phyloP scores from a whole-genome alignment of 2,797 vertebrate species.

The Kryptopterus vitreolus region DNA sequence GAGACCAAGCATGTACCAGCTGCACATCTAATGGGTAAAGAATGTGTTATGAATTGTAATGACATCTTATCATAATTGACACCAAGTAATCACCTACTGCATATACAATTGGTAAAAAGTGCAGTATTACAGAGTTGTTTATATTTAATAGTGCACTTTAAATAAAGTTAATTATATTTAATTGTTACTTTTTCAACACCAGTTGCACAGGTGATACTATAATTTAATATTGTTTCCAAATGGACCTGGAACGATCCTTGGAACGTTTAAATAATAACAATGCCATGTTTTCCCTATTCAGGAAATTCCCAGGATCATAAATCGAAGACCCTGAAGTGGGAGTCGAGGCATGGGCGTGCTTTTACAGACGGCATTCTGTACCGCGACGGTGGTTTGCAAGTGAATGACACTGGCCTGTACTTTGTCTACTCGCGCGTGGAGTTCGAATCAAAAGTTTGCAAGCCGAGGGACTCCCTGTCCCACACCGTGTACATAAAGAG shows the following conservation, averaged over 20 bases:
- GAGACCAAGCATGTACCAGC: slow-evolving; percentile 62
- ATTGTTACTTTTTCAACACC: background rate
- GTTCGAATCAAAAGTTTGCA: slow-evolving; percentile 74
- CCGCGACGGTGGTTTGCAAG: slow-evolving; percentile 72
- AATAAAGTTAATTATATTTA: no score
- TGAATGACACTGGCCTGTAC: slow-evolving; percentile 85
- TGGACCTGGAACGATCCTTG: background rate
- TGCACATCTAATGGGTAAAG: slow-evolving; percentile 85
- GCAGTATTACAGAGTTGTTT: background rate
- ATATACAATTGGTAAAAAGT: background rate
- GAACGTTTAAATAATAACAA: background rate
- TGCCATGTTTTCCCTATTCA: slow-evolving; percentile 43
- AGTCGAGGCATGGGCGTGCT: slow-evolving; percentile 67
- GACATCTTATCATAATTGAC: background rate
- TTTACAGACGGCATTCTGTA: slow-evolving; percentile 79
- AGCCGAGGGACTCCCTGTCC: slow-evolving; percentile 46
- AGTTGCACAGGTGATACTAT: no score
- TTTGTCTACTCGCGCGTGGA: slow-evolving; percentile 90
- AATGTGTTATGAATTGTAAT: background rate
- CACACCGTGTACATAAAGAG: slow-evolving; percentile 77
- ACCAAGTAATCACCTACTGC: background rate
- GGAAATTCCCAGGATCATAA: slow-evolving; percentile 35
- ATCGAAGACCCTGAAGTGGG: slow-evolving; percentile 79
- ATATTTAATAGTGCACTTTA: background rate
- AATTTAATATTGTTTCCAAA: background rate